Conservation (phyloP, 2,888 invertebrate species). For the Cheilosia grossa region DNA sequence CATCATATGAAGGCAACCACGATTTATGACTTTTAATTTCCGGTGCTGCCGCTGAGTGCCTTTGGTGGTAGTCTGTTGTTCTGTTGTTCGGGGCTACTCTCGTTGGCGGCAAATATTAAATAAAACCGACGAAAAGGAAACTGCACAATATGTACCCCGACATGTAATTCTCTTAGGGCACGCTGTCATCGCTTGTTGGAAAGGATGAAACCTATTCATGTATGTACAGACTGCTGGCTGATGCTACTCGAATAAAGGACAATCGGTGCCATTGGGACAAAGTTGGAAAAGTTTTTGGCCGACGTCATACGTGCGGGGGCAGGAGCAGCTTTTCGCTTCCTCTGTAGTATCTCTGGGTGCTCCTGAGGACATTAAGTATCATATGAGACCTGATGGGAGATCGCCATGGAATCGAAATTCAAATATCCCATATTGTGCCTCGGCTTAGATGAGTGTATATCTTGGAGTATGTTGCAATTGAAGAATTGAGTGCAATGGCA, state of each 20-base stretch:
- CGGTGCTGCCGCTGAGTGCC: constrained; percentile 78
- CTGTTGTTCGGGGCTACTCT: constrained; percentile 26
- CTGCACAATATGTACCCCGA: constrained; percentile 78
- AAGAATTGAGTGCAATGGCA: too few species aligned
- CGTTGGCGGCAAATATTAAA: constrained; percentile 63
- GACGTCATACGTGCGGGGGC: constrained; percentile 24
- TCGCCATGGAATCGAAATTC: too few species aligned
- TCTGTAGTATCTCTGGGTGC: constrained; percentile 2
- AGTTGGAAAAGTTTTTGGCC: constrained; percentile 42
- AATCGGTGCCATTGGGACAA: constrained; percentile 50
- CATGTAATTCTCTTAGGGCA: constrained; percentile 79
- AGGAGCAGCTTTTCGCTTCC: constrained; percentile 25
- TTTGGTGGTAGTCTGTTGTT: constrained; percentile 51
- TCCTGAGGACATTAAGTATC: constrained; percentile 24
- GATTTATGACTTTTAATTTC: constrained; percentile 83
- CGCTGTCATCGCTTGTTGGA: constrained; percentile 68
- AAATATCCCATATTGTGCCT: too few species aligned
- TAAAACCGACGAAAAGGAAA: constrained; percentile 78
- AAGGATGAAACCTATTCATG: constrained; percentile 54
- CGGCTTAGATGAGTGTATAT: too few species aligned
- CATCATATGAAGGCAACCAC: constrained; percentile 76
- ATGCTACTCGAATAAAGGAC: constrained; percentile 27
- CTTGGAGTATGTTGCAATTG: too few species aligned
- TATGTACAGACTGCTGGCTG: constrained; percentile 9
- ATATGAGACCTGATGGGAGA: constrained; percentile 38